These are phyloP conservation scores for Pollenia angustigena DNA, from an alignment of 2,888 invertebrate species.

Conservation along the genomic window DNA sequence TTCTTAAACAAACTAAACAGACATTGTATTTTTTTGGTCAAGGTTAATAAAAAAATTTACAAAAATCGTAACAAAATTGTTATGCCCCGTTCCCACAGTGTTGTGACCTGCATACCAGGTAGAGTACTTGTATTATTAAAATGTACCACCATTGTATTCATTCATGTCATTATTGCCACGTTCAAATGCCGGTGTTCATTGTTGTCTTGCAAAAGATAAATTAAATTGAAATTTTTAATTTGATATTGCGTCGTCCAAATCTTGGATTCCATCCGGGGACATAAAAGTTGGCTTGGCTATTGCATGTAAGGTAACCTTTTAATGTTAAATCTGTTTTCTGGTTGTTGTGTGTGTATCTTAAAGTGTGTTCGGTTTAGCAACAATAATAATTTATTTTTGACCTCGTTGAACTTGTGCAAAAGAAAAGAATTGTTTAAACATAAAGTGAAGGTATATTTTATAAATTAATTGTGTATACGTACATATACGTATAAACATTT, in stretches of 20 bases:
- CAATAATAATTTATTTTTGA: conserved; percentile 36
- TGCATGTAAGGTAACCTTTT: neutral
- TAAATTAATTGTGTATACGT: too few species aligned
- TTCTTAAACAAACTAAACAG: conserved; percentile 15
- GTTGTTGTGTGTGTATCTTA: conserved; percentile 4
- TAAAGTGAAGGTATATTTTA: too few species aligned
- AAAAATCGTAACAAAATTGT: conserved; percentile 20
- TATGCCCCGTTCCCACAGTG: neutral
- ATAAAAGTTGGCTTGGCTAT: neutral
- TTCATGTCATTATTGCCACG: conserved; percentile 13
- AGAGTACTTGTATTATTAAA: conserved; percentile 12
- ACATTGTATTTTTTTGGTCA: conserved; percentile 2
- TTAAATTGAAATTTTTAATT: conserved; percentile 23
- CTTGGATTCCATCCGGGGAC: neutral
- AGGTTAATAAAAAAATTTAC: conserved; percentile 8
- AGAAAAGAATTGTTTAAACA: conserved; percentile 1
- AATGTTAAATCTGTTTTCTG: neutral
- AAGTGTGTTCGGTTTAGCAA: neutral
- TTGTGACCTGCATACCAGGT: neutral
- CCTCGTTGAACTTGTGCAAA: conserved; percentile 42
- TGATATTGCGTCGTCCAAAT: conserved; percentile 5
- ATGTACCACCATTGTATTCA: conserved; percentile 8
- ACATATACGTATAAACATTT: too few species aligned
- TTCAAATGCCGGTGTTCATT: conserved; percentile 18
- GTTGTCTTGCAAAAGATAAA: conserved; percentile 40